Evolutionary conservation across 2,888 invertebrate species (phyloP), one percentile per base, ranked within the genome.

Genomic region (Eutolmus rufibarbis): DNA sequence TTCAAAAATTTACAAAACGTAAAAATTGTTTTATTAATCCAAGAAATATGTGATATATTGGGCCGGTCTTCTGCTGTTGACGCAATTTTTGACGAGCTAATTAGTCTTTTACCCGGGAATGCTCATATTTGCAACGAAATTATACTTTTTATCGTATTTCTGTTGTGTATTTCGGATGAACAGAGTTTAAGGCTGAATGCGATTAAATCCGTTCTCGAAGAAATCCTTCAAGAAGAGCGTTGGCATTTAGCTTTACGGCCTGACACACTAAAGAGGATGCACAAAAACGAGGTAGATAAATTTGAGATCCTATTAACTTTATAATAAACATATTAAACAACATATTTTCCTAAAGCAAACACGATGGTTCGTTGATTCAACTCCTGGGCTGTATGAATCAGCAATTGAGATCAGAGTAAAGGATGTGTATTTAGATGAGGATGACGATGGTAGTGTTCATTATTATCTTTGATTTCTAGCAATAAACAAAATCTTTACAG

Each of bases 71-170:
- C 94, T 81, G 93, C 94, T 85, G 92, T 93, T 0, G 93, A 94
- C 89, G 92, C 95, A 37, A 90, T 96, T 57, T 93, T 94, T 14
- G 95, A 96, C 91, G 93, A 93, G 87, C 93, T 97, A 87, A 91
- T 95, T 34, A 95, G 95, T 76, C 90, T 94, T 86, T 94, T 95
- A 89, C 90, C 92, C 0, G 93, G 93, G 88, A 92, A 94, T 40
- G 90, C 93, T 8, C 93, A 93, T 31, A 91, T 94, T 77, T 93
- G 93, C 89, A 95, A 94, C 88, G 96, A 97, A 92, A 92, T 95
- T 92, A 89, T 92, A 34, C 87, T 92, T 37, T 88, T 92, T 0
- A 23, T 91, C 14, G 90, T 90, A 0, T 90, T 91, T 79, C 89
- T 92, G 87, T 79, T 91, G 1, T 90, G 90, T 1, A 86, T 88